Conservation (phyloP, 2,888 invertebrate genomes). For the Hypomecis atomaria region DNA sequence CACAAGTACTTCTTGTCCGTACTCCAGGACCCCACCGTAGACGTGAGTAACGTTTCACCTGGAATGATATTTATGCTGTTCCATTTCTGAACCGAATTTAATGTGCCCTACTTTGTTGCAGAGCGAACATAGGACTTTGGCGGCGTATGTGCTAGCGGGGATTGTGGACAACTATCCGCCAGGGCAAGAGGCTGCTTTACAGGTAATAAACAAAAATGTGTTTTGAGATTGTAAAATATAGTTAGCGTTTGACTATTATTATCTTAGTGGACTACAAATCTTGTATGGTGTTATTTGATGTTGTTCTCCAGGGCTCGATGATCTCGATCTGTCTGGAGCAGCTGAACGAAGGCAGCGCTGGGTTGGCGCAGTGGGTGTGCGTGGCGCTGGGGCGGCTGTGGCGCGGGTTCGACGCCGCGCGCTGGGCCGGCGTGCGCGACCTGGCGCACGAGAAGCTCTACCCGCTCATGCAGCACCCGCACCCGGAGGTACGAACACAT, state of each 20-base stretch:
- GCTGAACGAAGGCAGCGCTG: conserved; percentile 86
- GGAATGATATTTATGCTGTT: neutral
- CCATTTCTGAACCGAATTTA: too few relatives aligned
- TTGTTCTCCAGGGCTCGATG: conserved; percentile 89
- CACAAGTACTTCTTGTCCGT: conserved; percentile 98
- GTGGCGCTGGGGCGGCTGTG: conserved; percentile 96
- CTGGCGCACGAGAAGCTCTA: conserved; percentile 98
- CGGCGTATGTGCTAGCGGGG: conserved; percentile 97
- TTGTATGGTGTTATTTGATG: neutral
- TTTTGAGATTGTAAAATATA: too few relatives aligned
- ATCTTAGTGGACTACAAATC: too few relatives aligned
- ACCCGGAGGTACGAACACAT: conserved; percentile 94
- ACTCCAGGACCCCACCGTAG: conserved; percentile 93
- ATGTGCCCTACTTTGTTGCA: conserved; percentile 53
- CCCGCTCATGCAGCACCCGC: conserved; percentile 90
- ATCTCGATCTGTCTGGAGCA: conserved; percentile 97
- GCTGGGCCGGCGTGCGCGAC: conserved; percentile 98
- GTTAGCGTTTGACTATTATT: too few relatives aligned
- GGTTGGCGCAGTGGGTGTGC: conserved; percentile 94
- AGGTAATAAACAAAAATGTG: conserved; percentile 50
- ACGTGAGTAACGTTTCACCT: conserved; percentile 84
- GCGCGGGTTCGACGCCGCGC: conserved; percentile 91
- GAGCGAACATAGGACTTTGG: conserved; percentile 95
- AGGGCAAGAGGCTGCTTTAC: conserved; percentile 95
- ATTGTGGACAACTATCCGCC: conserved; percentile 95